Conservation (phyloP, 2,113 vertebrate species). For the Psilopsiagon aurifrons region DNA sequence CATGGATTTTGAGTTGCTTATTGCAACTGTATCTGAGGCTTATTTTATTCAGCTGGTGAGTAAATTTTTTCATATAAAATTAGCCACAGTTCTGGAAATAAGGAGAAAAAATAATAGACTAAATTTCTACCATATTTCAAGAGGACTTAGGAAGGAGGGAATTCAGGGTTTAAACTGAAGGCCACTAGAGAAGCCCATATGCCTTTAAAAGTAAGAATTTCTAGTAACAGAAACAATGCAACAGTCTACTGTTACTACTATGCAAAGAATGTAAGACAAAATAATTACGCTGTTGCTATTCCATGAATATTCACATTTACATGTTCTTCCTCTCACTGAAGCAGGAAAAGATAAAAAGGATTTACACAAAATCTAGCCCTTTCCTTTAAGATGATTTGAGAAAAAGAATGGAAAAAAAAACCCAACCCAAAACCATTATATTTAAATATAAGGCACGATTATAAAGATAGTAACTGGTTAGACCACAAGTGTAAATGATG, state of each 20-base stretch:
- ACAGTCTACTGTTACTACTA: neutral
- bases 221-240: neutral
- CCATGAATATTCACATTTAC: neutral
- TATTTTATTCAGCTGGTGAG: neutral
- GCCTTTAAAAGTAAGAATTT: neutral
- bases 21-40: neutral
- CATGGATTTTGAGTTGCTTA: neutral
- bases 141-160: fast-evolving
- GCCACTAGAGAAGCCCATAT: neutral
- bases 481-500: neutral
- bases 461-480: neutral
- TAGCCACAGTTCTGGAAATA: neutral
- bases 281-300: neutral
- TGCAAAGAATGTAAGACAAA: neutral
- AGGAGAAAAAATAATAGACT: neutral
- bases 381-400: neutral
- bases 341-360: neutral
- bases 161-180: neutral
- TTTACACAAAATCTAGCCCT: neutral
- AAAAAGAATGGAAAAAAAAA: neutral
- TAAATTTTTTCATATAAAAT: neutral
- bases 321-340: neutral
- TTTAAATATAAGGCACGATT: neutral
- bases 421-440: neutral
- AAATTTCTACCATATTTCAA: neutral